Evolutionary conservation across 1,140 invertebrate genomes (phyloP).

Genomic region (Nephila pilipes): DNA sequence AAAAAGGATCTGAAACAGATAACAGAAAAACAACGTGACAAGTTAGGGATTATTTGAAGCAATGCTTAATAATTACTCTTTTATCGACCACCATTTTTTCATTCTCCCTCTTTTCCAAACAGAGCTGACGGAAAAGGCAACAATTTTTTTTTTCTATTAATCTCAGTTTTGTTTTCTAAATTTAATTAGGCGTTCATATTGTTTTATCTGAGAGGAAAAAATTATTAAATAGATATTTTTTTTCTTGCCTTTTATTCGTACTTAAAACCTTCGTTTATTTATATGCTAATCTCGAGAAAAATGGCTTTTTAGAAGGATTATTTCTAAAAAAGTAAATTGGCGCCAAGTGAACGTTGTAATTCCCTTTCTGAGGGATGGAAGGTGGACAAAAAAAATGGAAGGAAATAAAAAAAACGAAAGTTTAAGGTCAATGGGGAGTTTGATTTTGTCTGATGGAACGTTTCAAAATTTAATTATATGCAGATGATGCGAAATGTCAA

Average conservation of each 20-base stretch:
- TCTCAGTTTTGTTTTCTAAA: conserved; percentile 73
- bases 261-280: conserved; percentile 60
- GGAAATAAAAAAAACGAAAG: background rate
- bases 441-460: background rate
- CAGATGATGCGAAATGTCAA: background rate
- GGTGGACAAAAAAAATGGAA: background rate
- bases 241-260: conserved; percentile 14
- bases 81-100: conserved; percentile 67
- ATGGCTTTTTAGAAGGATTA: conserved; percentile 57
- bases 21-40: conserved; percentile 70
- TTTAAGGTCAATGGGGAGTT: conserved; percentile 31
- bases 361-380: conserved; percentile 3
- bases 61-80: conserved; percentile 71
- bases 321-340: conserved; percentile 52
- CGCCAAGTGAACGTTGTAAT: conserved; percentile 47
- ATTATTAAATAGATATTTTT: conserved; percentile 67
- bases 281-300: conserved; percentile 70
- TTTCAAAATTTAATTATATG: conserved; percentile 28
- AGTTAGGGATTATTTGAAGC: conserved; percentile 62
- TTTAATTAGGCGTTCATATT: conserved; percentile 73
- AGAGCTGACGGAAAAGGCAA: conserved; percentile 57
- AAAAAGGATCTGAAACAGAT: conserved; percentile 66
- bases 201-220: conserved; percentile 66
- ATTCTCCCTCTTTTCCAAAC: conserved; percentile 19
- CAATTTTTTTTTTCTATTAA: conserved; percentile 49